phyloP scores from a whole-genome alignment of 2,797 vertebrate species.

The Morus bassanus region DNA sequence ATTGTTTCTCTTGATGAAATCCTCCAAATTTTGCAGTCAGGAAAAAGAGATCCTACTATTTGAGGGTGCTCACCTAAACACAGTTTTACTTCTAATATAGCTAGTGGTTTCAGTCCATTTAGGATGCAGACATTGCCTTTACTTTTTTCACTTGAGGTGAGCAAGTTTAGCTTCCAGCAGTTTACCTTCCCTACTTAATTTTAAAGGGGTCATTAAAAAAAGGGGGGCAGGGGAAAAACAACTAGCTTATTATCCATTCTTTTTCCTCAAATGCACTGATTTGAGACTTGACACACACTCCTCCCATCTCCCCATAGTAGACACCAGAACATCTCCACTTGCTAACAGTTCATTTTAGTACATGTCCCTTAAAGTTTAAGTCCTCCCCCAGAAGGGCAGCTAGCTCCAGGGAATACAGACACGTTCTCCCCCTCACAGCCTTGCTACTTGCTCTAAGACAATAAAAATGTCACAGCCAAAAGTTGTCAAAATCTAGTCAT shows the following conservation, averaged over 20 bases:
- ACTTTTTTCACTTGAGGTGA: not conserved
- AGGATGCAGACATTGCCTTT: not conserved
- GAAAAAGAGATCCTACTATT: not conserved
- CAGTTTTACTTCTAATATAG: not conserved
- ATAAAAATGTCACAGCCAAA: not conserved
- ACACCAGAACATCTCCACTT: not conserved
- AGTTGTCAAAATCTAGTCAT: not conserved
- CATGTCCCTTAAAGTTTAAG: accelerated
- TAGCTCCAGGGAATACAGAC: not conserved
- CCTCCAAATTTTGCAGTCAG: not conserved
- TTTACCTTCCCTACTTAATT: not conserved
- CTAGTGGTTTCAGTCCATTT: not conserved
- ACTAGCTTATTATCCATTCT: not conserved
- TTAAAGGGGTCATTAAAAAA: not conserved
- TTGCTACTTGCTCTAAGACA: not conserved
- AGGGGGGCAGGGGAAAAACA: not conserved
- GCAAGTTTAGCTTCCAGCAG: not conserved
- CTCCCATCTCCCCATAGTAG: not conserved
- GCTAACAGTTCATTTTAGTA: not conserved
- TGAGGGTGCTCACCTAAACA: not conserved
- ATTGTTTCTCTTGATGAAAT: not conserved
- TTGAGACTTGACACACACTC: not conserved
- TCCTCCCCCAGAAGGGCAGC: not conserved
- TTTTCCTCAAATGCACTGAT: not conserved
- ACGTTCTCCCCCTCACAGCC: not conserved